phyloP scores from a whole-genome alignment of 2,888 invertebrate species.

The Diarsia dahlii region DNA sequence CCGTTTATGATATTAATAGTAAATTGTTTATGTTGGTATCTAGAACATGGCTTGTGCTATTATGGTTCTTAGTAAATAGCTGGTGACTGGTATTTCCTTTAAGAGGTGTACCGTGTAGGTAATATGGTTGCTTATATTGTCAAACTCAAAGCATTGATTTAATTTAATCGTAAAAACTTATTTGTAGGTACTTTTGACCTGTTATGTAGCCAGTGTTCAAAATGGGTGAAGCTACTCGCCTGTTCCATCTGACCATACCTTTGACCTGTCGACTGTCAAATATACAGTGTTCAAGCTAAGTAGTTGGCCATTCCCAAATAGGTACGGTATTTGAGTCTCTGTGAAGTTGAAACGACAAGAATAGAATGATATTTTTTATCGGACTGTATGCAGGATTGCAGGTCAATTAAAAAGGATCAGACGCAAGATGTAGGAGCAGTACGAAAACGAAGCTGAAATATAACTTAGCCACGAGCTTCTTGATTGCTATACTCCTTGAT shows the following conservation, averaged over 20 bases:
- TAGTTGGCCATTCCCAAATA: no score
- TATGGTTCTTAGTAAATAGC: slow-evolving; percentile 2
- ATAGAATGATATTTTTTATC: not conserved
- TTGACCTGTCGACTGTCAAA: no score
- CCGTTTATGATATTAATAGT: no score
- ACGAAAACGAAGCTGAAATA: not conserved
- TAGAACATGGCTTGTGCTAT: not conserved
- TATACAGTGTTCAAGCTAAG: no score
- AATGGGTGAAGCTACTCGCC: not conserved
- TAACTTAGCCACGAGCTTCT: no score
- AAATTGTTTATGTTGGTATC: not conserved
- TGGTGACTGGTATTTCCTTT: not conserved
- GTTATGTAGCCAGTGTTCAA: not conserved
- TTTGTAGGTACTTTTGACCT: not conserved
- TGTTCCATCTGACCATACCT: not conserved
- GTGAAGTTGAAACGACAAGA: not conserved
- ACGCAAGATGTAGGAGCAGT: not conserved
- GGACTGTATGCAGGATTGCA: not conserved
- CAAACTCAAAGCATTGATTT: not conserved
- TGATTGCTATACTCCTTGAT: no score
- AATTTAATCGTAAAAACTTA: not conserved
- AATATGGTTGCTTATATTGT: not conserved
- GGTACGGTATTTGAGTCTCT: not conserved
- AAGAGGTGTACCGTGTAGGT: not conserved
- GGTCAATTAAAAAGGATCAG: not conserved